phyloP scores from a whole-genome alignment of 2,113 vertebrate species.

The Prolemur simus region DNA sequence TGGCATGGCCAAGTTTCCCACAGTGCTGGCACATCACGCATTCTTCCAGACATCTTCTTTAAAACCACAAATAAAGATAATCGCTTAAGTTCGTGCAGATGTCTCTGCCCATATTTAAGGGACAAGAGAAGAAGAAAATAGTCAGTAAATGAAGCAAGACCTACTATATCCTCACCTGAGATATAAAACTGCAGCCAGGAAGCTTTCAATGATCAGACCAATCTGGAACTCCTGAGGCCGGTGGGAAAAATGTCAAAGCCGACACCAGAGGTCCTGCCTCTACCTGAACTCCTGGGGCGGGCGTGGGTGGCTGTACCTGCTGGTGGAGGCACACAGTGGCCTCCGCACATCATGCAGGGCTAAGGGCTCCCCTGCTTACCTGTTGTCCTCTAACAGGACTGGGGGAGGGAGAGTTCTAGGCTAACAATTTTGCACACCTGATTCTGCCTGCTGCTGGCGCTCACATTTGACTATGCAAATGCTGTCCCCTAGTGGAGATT shows the following conservation, averaged over 20 bases:
- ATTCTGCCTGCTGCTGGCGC: accelerated
- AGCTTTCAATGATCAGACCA: not conserved
- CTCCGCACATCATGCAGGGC: accelerated
- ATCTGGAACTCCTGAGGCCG: too few species aligned
- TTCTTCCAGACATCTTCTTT: not conserved
- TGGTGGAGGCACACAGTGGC: not conserved
- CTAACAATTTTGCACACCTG: too few species aligned
- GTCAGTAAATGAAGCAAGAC: not conserved
- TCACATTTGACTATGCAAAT: not conserved
- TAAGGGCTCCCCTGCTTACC: not conserved
- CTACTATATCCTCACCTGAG: not conserved
- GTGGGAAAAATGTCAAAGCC: not conserved
- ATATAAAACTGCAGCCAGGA: not conserved
- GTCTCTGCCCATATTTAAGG: not conserved
- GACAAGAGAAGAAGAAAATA: not conserved
- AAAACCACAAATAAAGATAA: not conserved
- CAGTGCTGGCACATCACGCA: accelerated
- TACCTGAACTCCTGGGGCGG: not conserved
- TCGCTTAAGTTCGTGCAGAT: accelerated
- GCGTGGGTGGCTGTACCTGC: accelerated
- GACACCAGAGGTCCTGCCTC: not conserved
- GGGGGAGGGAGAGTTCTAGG: too few species aligned
- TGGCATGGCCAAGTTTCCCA: too few species aligned
- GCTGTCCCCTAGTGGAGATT: slow-evolving; percentile 38
- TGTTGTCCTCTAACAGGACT: not conserved